Conservation (phyloP, 37 sponge, comb jelly and placozoan genomes). For the Cladorhizidae sp. region DNA sequence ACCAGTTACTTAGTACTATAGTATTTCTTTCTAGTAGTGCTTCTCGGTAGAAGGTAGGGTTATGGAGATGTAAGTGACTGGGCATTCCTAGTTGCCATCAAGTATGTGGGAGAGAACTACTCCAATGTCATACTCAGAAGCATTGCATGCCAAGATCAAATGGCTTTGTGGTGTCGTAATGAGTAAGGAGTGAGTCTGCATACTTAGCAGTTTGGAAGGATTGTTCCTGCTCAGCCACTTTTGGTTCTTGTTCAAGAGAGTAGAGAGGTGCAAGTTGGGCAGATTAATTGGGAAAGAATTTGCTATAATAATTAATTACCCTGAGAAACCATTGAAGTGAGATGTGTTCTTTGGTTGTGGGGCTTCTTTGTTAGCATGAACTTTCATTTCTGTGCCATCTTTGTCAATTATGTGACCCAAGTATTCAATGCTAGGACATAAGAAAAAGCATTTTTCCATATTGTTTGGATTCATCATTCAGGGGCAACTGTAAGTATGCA, state of each 20-base stretch:
- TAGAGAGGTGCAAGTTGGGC: conserved; percentile 39
- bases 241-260: conserved; percentile 14
- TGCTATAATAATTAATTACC: not conserved
- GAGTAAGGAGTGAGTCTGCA: conserved; percentile 15
- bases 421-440: no score
- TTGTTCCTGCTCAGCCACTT: conserved; percentile 28
- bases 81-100: not conserved
- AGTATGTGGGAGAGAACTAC: conserved; percentile 34
- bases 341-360: no score
- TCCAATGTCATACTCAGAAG: conserved; percentile 36
- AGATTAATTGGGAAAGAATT: conserved; percentile 35
- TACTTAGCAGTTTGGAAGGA: conserved; percentile 51
- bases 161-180: no score
- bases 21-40: not conserved
- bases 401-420: no score
- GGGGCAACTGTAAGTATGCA: no score
- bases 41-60: conserved; percentile 5
- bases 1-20: not conserved
- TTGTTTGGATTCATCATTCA: no score
- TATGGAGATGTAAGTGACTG: no score
- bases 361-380: no score
- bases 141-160: no score
- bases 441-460: conserved; percentile 1
- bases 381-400: no score
- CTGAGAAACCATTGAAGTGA: not conserved